Base-by-base conservation (phyloP, 2,888 invertebrate species). In the Crepidodera aurea region DNA sequence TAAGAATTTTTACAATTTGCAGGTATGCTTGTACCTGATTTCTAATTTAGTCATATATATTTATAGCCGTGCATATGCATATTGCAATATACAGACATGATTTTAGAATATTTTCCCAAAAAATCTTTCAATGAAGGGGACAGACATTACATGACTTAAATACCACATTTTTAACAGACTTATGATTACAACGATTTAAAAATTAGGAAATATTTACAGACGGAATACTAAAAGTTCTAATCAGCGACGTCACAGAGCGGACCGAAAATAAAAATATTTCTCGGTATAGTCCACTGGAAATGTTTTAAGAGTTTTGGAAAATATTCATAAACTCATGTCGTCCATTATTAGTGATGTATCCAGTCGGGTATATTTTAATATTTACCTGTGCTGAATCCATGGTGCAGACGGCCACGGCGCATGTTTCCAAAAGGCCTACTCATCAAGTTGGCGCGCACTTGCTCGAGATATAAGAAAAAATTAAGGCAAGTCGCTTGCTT, bases 351-450 rank as follows among this genome's bases (percentile, higher is more conserved):
- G 67, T 73, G 66, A 71, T 74, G 72, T 74, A 75, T 75, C 72
- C 75, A 75, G 75, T 75, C 73, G 74, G 75, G 74, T 75, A 64
- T 75, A 67, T 22, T 44, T 44, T 44, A 44, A 44, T 25, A 44
- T 72, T 68, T 67, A 73, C 77, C 77, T 76, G 62, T 62, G 78
- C 79, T 79, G 79, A 79, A 79, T 79, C 79, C 75, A 78, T 77
- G 79, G 79, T 79, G 78, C 79, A 78, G 77, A 77, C 78, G 77
- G 78, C 76, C 77, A 77, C 79, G 77, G 78, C 76, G 77, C 76
- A 78, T 78, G 79, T 79, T 79, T 79, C 79, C 79, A 79, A 77
- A 79, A 77, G 79, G 79, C 79, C 79, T 79, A 79, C 78, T 76
- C 75, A 76, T 73, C 75, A 73, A 58, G 74, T 64, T 70, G 69